These are phyloP conservation scores for Cephus pygmeus DNA, from an alignment of 2,888 invertebrate species.

Conservation along the genomic window DNA sequence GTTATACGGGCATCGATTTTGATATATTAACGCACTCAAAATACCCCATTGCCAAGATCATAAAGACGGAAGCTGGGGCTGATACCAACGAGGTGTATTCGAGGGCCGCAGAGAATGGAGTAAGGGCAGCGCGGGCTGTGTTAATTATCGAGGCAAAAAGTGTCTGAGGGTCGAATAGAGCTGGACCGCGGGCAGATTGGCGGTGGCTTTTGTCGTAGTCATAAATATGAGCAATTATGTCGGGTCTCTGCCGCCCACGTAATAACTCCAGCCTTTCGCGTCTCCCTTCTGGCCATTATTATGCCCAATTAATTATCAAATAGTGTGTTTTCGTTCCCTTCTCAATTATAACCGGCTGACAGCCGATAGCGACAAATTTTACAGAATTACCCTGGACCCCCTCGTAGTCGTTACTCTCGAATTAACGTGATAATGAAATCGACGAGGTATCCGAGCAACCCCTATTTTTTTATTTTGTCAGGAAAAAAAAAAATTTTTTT, in stretches of 20 bases:
- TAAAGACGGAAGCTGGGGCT: too few species aligned
- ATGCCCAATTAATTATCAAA: conserved; percentile 23
- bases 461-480: too few species aligned
- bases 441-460: too few species aligned
- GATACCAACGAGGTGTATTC: too few species aligned
- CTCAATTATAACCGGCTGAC: neutral
- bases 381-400: neutral
- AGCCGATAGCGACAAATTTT: neutral
- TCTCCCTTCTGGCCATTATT: conserved; percentile 17
- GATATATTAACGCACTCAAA: too few species aligned
- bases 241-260: conserved; percentile 13
- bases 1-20: neutral
- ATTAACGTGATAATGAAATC: too few species aligned
- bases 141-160: conserved; percentile 24
- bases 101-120: conserved; percentile 5
- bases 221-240: conserved; percentile 23
- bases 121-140: conserved; percentile 12
- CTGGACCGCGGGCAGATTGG: conserved; percentile 21
- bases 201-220: conserved; percentile 21
- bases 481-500: too few species aligned
- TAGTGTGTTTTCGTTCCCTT: conserved; percentile 12
- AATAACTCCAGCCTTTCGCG: conserved; percentile 19
- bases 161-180: conserved; percentile 13
- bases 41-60: too few species aligned
- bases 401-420: too few species aligned